These are phyloP conservation scores for Tapirus terrestris DNA, from an alignment of 2,113 vertebrate genomes.

Conservation along the genomic window DNA sequence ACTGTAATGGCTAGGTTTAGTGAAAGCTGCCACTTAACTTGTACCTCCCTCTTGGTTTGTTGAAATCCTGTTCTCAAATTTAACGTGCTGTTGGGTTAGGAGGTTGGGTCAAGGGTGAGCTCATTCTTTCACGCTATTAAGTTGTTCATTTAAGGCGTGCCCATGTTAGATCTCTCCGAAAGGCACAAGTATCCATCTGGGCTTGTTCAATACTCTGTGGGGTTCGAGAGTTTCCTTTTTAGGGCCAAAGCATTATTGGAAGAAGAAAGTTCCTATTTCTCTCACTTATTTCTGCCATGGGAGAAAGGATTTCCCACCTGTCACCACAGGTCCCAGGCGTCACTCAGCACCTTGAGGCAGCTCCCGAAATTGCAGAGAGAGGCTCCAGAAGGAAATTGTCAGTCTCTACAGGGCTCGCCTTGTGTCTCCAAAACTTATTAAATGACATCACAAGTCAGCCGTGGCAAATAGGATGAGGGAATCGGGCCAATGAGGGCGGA, in stretches of 20 bases:
- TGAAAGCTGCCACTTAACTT: background rate
- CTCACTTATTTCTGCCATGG: background rate
- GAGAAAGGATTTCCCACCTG: background rate
- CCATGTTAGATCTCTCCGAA: background rate
- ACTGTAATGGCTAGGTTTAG: background rate
- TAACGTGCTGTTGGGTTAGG: background rate
- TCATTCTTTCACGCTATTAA: background rate
- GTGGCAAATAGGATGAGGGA: background rate
- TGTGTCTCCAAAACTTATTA: constrained; percentile 2
- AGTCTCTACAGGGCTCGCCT: background rate
- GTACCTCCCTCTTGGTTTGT: background rate
- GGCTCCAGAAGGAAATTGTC: background rate
- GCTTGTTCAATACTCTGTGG: background rate
- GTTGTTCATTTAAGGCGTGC: constrained; percentile 17
- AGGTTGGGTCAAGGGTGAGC: background rate
- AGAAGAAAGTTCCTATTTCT: background rate
- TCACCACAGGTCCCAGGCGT: background rate
- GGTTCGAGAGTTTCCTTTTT: background rate
- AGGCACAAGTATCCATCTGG: background rate
- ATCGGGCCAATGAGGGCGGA: background rate
- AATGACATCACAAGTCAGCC: constrained; percentile 39
- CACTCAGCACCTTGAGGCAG: background rate
- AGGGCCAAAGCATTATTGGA: background rate
- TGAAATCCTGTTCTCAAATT: background rate
- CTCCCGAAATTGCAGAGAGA: background rate